Base-by-base conservation (phyloP, 64 coral and sea anemone genomes). In the Montipora foliosa region DNA sequence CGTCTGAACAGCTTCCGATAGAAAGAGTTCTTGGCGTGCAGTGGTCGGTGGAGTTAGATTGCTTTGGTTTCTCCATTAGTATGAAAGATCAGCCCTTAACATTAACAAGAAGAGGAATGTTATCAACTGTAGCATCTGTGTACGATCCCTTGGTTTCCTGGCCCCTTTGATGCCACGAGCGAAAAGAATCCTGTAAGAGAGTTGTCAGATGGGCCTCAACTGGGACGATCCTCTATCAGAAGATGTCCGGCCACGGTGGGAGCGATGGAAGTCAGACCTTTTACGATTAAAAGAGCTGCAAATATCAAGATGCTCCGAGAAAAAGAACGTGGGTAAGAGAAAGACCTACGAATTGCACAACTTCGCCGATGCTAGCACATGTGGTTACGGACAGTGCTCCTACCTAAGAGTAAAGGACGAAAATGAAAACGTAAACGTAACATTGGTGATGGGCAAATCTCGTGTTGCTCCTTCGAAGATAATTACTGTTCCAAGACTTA, bases 61-160 rank as follows among this genome's bases (percentile, higher is more conserved):
- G 80, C 48, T 24, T 60, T 22, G 17, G 4, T 67, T 67, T 67
- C 61, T 21, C 64, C n/a, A 58, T 58, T 24, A 53, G 0, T 14
- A 2, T 83, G 55, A 55, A 51, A 11, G 47, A 51, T 37, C 11
- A 61, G 16, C 52, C 49, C 22, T 10, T 55, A 17, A 83, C 80
- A 6, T 55, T 9, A 83, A 11, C 25, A 25, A 25, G 25, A 25
- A 25, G 49, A 83, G 67, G 85, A 29, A 47, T 88, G 10, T 44
- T 88, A 3, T 75, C 85, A 8, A 88, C 61, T 16, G 66, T 88
- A 14, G 68, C 64, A 12, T 78, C 87, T 19, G 72, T 89, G 4
- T 89, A 89, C 47, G 87, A 89, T 44, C 87, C 87, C 47, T 89
- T 50, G 87, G 87, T 11, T 49, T 78, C 17, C 7, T 89, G 44